phyloP scores from a whole-genome alignment of 2,888 invertebrate genomes.

The Eupithecia subfuscata region DNA sequence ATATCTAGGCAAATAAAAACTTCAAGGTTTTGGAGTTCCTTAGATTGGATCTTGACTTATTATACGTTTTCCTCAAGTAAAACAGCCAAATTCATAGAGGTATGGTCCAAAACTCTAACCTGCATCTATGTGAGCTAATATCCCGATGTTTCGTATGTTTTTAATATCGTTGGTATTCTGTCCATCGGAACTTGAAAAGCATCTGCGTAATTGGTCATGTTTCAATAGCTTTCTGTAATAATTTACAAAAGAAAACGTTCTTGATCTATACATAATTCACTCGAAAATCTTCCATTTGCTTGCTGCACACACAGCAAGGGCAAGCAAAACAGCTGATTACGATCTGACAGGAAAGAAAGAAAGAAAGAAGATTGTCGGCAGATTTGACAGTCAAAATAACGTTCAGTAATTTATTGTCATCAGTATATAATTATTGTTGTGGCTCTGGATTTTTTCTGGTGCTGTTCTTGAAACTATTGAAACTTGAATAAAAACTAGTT shows the following conservation, averaged over 20 bases:
- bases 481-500: too few relatives aligned
- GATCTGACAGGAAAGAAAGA: too few relatives aligned
- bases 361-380: too few relatives aligned
- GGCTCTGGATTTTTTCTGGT: too few relatives aligned
- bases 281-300: neutral
- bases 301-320: neutral
- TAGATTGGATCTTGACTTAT: neutral
- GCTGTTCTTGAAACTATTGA: neutral
- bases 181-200: slow-evolving; percentile 51
- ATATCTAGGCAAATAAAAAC: neutral
- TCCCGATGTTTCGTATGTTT: slow-evolving; percentile 93
- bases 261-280: slow-evolving; percentile 50
- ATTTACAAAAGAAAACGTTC: slow-evolving; percentile 62
- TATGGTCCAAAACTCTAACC: slow-evolving; percentile 81
- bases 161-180: slow-evolving; percentile 56
- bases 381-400: too few relatives aligned
- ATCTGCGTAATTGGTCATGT: slow-evolving; percentile 59
- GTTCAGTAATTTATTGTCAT: too few relatives aligned
- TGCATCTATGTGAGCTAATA: slow-evolving; percentile 97
- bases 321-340: slow-evolving; percentile 8
- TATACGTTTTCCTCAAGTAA: too few relatives aligned
- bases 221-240: slow-evolving; percentile 70
- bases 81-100: neutral
- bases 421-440: too few relatives aligned
- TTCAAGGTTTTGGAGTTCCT: neutral